Conservation (phyloP, 2,113 vertebrate species). For the Strigops habroptila region DNA sequence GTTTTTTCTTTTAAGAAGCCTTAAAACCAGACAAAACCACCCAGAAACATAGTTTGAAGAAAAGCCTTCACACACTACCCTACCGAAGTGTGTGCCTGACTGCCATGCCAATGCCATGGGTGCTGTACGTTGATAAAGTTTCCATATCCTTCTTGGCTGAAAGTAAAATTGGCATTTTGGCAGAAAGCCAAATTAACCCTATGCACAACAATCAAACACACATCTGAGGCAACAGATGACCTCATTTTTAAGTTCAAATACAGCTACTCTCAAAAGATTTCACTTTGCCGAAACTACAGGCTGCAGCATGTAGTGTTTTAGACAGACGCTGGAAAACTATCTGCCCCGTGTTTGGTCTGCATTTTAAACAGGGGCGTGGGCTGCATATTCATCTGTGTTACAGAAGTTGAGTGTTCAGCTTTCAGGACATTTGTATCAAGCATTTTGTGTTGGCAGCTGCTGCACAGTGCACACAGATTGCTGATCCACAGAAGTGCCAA, state of each 20-base stretch:
- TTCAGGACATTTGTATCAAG: neutral
- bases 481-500: neutral
- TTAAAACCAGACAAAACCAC: neutral
- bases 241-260: neutral
- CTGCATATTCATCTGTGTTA: neutral
- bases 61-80: neutral
- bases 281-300: neutral
- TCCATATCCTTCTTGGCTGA: neutral
- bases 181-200: neutral
- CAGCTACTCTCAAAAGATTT: neutral
- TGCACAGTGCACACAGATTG: neutral
- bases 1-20: neutral
- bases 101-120: no score
- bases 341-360: neutral
- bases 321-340: neutral
- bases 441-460: neutral
- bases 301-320: neutral
- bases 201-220: neutral
- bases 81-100: neutral
- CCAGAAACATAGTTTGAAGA: neutral
- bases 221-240: neutral
- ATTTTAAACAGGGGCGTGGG: neutral
- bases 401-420: neutral
- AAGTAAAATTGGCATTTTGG: neutral
- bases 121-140: neutral